Base-by-base conservation (phyloP, 2,113 vertebrate species). In the Tympanuchus pallidicinctus region DNA sequence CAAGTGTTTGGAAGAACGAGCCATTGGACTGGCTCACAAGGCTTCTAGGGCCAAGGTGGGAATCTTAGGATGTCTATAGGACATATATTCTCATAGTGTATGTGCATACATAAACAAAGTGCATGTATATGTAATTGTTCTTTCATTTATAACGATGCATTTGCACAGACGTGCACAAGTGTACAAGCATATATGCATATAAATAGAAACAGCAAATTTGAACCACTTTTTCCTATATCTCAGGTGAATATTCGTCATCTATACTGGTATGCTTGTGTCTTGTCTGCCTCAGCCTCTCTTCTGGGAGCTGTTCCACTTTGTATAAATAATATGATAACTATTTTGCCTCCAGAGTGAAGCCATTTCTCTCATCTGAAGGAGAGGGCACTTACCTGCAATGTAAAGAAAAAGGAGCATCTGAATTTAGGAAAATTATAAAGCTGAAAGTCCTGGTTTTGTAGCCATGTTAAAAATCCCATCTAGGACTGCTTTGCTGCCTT, bases 301-400 rank as follows among this genome's bases (percentile, higher is more conserved):
- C 38, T 66, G 92, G 80, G 94, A 93, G 73, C 79, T 83, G 92
- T 94, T 92, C 93, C 70, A 95, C 65, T 95, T 94, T 74, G 61
- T 83, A 86, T 71, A 95, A 91, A 90, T 67, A 83, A 71, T 6
- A 32, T 48, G 72, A 80, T 83, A 88, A 42, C 40, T 80, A 22
- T 66, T 66, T 88, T 74, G 11, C 32, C 82, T 91, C 65, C 34
- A 83, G 76, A 83, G 73, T 86, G 57, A 72, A 47, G 25, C 64
- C 25, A 24, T 78, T 90, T 83, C 83, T 90, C 13, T 48, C 8
- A 1, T 75, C 74, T 78, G 61, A 82, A 59, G 40, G 42, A 13
- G 42, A 71, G 10, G 17, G 18, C 60, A 47, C 69, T 72, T 90
- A 81, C 65, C 76, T 76, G 48, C 47, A 7, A 57, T 48, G 61